A percentile compares a stretch with the other conserved stretches of the same genome.
phyloP scores from a whole-genome alignment of 2,797 vertebrate species.

The Heliangelus exortis region DNA sequence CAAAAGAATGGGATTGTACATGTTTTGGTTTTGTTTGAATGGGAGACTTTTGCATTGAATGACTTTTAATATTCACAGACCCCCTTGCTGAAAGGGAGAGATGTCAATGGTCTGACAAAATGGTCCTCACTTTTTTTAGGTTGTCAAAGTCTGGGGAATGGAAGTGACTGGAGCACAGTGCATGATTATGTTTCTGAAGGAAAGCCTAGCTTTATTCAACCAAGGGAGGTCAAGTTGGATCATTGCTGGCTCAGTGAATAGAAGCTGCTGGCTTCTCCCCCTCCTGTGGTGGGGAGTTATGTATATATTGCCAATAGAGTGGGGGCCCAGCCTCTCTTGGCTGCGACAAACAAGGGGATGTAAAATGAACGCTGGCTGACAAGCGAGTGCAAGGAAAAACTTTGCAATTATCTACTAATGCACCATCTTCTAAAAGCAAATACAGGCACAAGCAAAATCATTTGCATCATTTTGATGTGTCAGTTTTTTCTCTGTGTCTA shows the following conservation, averaged over 20 bases:
- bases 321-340: neutral
- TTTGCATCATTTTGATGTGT: conserved; percentile 28
- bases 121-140: neutral
- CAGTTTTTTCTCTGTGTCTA: conserved; percentile 15
- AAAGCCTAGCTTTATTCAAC: neutral
- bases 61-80: neutral
- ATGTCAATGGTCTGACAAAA: neutral
- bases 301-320: neutral
- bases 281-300: accelerated
- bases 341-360: neutral
- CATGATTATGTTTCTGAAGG: neutral
- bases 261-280: neutral
- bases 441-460: neutral
- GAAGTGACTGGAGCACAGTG: neutral
- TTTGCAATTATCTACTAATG: neutral
- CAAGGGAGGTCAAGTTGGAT: neutral
- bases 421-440: neutral
- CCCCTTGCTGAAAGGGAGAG: neutral
- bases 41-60: neutral
- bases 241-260: neutral
- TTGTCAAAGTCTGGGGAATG: neutral
- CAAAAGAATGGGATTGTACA: neutral
- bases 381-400: neutral
- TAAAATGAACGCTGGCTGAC: neutral
- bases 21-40: neutral